These are phyloP conservation scores for Pagrus major DNA, from an alignment of 2,113 vertebrate species.

Conservation along the genomic window DNA sequence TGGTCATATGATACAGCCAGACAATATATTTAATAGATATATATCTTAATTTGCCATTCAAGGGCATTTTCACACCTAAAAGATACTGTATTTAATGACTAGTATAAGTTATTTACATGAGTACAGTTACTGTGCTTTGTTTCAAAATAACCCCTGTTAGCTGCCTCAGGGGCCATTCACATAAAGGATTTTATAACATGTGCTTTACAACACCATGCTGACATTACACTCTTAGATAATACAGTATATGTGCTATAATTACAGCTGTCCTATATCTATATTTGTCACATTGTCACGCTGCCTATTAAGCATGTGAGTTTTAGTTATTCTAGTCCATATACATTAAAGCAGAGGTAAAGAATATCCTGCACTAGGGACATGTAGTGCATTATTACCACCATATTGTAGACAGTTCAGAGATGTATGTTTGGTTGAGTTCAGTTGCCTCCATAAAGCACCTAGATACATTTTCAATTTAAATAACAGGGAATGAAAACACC, in stretches of 20 bases:
- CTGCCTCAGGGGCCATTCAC: not conserved
- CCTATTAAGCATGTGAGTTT: not conserved
- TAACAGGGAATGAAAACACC: too few relatives aligned
- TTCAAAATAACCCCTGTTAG: not conserved
- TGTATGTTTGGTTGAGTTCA: not conserved
- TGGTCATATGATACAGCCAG: not conserved
- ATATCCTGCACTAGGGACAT: constrained; percentile 2
- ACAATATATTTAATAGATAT: not conserved
- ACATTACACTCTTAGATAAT: not conserved
- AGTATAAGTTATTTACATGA: not conserved
- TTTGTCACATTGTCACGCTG: not conserved
- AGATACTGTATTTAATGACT: not conserved
- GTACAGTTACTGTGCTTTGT: not conserved
- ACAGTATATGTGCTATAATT: not conserved
- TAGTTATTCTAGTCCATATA: not conserved
- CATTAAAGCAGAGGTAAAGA: not conserved
- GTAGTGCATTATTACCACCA: not conserved
- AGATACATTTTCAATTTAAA: too few relatives aligned
- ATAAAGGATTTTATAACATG: not conserved
- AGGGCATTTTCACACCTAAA: not conserved
- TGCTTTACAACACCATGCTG: not conserved
- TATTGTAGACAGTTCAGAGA: not conserved
- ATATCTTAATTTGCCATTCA: not conserved
- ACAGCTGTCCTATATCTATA: not conserved
- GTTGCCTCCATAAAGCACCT: too few relatives aligned